Conservation (phyloP, 2,797 vertebrate species). For the Melanitta fusca region DNA sequence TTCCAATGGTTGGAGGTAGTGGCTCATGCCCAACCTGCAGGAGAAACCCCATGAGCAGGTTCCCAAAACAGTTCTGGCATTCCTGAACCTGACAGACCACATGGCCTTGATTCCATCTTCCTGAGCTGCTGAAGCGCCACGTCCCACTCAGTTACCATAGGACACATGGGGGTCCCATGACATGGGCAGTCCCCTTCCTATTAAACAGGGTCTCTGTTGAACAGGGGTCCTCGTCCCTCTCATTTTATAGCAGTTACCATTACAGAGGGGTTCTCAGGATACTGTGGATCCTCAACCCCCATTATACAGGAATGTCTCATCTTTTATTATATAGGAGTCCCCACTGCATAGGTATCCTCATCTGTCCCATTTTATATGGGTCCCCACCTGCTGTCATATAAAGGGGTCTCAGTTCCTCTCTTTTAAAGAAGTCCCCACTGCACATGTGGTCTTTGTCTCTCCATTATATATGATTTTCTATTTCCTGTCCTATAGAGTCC, state of each 20-base stretch:
- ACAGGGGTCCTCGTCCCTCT: neutral
- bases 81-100: neutral
- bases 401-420: rapidly evolving
- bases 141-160: rapidly evolving
- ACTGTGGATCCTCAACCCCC: neutral
- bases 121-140: rapidly evolving
- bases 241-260: neutral
- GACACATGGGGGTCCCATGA: rapidly evolving
- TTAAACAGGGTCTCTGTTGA: no score
- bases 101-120: rapidly evolving
- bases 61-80: neutral
- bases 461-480: rapidly evolving
- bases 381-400: neutral
- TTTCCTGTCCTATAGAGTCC: rapidly evolving
- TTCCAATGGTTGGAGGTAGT: no score
- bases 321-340: rapidly evolving
- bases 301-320: neutral
- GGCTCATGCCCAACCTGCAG: no score
- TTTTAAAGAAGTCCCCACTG: neutral
- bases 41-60: neutral
- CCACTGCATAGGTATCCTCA: rapidly evolving
- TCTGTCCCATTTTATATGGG: no score
- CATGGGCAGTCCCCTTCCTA: no score
- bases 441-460: rapidly evolving
- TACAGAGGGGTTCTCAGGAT: neutral